Percentiles rank a stretch among this genome's conserved stretches.
phyloP scores from a whole-genome alignment of 2,113 vertebrate species.

The Oenanthe oenanthe region DNA sequence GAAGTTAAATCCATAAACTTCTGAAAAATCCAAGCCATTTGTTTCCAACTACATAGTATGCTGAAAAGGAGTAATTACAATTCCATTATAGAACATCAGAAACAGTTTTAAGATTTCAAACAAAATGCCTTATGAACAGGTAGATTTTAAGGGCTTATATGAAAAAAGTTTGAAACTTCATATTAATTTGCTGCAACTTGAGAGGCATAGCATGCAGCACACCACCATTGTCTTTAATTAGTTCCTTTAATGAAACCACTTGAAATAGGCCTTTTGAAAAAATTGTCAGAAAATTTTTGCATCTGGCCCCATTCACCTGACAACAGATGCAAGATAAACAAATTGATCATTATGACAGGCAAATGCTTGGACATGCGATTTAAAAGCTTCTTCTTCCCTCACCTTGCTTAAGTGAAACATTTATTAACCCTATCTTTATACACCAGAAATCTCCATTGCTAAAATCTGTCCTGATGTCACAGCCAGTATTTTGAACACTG shows the following conservation, averaged over 20 bases:
- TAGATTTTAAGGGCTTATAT: background rate
- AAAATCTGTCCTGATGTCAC: background rate
- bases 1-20: background rate
- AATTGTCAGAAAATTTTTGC: background rate
- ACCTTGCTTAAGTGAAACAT: background rate
- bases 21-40: background rate
- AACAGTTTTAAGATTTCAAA: background rate
- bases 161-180: background rate
- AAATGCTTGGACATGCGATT: background rate
- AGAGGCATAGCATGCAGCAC: background rate
- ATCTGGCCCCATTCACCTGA: background rate
- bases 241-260: background rate
- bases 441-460: background rate
- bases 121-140: background rate
- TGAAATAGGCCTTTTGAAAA: background rate
- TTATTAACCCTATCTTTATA: background rate
- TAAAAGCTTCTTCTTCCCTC: background rate
- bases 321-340: background rate
- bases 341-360: background rate
- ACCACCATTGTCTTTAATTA: fast-evolving
- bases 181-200: background rate
- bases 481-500: background rate
- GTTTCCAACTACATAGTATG: background rate
- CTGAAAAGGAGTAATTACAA: background rate
- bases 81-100: background rate